Percentiles rank a stretch among this genome's conserved stretches.
Conservation (phyloP, 2,113 vertebrate genomes). For the Saimiri boliviensis region DNA sequence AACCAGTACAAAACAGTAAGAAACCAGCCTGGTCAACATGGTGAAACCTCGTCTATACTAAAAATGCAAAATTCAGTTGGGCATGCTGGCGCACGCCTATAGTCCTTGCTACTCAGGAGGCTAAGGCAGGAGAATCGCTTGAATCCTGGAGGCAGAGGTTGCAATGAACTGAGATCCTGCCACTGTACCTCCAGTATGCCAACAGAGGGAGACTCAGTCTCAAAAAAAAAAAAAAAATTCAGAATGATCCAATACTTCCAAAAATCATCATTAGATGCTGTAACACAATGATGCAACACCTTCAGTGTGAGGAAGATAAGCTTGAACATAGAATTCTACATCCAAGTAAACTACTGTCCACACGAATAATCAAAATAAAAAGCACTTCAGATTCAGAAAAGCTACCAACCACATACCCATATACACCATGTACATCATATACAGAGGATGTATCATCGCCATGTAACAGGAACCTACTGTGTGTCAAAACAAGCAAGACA, state of each 20-base stretch:
- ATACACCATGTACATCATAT: neutral
- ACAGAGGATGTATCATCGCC: neutral
- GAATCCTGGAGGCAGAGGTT: too few species aligned
- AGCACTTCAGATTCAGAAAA: neutral
- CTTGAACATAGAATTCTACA: neutral
- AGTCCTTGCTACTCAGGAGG: too few species aligned
- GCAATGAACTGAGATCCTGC: too few species aligned
- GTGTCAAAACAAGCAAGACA: neutral
- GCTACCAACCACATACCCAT: neutral
- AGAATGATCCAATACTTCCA: neutral
- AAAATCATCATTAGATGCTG: neutral
- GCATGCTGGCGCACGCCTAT: too few species aligned
- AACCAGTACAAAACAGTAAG: neutral
- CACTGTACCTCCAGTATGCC: too few species aligned
- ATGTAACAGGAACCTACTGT: neutral
- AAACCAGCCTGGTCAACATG: too few species aligned
- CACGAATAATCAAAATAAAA: neutral
- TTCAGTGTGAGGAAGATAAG: neutral
- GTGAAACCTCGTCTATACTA: too few species aligned
- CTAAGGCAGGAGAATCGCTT: too few species aligned
- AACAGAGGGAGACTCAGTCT: too few species aligned
- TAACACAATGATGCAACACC: neutral
- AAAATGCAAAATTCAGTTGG: too few species aligned
- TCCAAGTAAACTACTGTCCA: neutral
- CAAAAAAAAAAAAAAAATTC: neutral